These are phyloP conservation scores for Pseudochirops cupreus DNA, from an alignment of 2,797 vertebrate genomes.

Conservation along the genomic window DNA sequence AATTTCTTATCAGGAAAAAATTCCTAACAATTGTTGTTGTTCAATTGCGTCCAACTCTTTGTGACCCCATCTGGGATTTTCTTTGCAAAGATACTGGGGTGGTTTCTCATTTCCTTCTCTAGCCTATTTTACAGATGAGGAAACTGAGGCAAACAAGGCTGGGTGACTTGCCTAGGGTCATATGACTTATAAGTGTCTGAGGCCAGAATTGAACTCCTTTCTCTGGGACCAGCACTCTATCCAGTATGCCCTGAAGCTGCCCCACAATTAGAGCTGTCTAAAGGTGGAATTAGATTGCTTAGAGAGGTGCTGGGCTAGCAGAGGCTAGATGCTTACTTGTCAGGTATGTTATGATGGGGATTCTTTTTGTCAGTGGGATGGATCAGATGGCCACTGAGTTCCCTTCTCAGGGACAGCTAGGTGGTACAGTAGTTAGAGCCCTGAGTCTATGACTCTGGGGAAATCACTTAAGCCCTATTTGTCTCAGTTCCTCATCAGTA, in stretches of 20 bases:
- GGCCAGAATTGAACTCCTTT: neutral
- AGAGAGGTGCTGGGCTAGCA: neutral
- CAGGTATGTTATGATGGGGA: neutral
- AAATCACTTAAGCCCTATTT: no score
- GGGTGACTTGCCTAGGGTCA: neutral
- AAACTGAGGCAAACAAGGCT: neutral
- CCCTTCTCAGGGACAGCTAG: no score
- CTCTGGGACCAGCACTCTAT: neutral
- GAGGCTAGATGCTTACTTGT: neutral
- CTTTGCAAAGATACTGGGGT: neutral
- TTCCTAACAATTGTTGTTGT: no score
- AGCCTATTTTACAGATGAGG: neutral
- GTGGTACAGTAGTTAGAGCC: no score
- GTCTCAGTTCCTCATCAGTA: no score
- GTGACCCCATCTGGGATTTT: neutral
- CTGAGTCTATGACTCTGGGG: no score
- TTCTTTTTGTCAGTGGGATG: neutral
- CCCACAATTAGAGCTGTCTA: neutral
- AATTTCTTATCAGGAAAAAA: no score
- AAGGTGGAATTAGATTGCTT: neutral
- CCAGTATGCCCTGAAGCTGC: no score
- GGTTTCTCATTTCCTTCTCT: neutral
- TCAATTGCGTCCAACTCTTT: no score
- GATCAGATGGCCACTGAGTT: no score
- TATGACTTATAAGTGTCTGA: neutral